phyloP scores from a whole-genome alignment of 2,888 invertebrate genomes.

The Eutolmus rufibarbis region DNA sequence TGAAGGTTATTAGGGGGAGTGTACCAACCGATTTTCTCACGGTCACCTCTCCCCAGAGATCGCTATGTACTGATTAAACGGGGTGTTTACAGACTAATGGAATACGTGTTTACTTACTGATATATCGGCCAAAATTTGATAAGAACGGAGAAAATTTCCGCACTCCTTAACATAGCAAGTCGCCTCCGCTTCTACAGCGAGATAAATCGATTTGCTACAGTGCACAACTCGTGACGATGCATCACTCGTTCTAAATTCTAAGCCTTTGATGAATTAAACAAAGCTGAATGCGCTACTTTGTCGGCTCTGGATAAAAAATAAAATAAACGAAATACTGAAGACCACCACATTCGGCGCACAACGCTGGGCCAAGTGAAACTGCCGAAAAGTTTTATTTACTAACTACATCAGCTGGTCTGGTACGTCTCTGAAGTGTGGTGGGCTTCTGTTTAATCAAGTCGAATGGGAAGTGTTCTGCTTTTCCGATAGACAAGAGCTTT shows the following conservation, averaged over 20 bases:
- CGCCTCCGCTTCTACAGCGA: neutral
- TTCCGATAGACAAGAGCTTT: neutral
- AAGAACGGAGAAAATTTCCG: constrained; percentile 24
- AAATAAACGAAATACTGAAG: neutral
- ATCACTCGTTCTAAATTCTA: neutral
- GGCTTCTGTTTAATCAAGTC: neutral
- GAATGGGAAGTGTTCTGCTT: neutral
- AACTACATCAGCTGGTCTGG: neutral
- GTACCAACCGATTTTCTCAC: neutral
- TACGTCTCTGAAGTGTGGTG: neutral
- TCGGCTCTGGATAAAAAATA: neutral
- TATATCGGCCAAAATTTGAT: constrained; percentile 43
- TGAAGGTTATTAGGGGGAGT: neutral
- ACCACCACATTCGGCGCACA: neutral
- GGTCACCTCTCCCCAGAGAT: neutral
- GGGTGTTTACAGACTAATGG: neutral
- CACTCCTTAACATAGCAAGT: constrained; percentile 37
- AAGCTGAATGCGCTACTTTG: neutral
- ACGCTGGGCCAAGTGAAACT: neutral
- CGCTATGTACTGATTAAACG: neutral
- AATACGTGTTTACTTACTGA: constrained; percentile 22
- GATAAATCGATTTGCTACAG: neutral
- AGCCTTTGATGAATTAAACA: neutral
- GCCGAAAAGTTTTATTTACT: neutral
- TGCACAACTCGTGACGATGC: neutral